Percentiles rank a stretch among this genome's conserved stretches.
phyloP scores from a whole-genome alignment of 2,113 vertebrate species.

The Austrofundulus limnaeus region DNA sequence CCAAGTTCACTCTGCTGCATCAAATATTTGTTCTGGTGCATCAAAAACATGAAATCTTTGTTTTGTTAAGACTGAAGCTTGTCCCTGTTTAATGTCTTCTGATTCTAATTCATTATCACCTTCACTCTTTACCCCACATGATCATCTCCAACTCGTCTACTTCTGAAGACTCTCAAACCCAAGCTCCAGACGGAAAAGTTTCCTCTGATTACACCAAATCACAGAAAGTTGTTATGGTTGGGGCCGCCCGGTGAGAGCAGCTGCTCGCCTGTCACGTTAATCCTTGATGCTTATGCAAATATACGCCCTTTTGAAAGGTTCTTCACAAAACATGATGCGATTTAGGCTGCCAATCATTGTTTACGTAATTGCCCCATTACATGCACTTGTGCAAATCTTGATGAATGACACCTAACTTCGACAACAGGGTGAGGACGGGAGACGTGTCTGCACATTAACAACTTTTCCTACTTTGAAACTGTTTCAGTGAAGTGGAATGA shows the following conservation, averaged over 20 bases:
- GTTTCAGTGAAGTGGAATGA: conserved; percentile 13
- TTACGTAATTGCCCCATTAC: conserved; percentile 65
- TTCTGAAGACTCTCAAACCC: conserved; percentile 44
- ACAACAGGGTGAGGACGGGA: conserved; percentile 25
- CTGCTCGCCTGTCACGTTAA: conserved; percentile 73
- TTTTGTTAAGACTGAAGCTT: too few species aligned
- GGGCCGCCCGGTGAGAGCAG: conserved; percentile 73
- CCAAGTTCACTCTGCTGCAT: too few species aligned
- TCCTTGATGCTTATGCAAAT: conserved; percentile 81
- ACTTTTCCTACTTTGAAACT: conserved; percentile 37
- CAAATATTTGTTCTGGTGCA: too few species aligned
- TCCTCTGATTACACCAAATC: conserved; percentile 79
- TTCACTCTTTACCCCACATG: neutral
- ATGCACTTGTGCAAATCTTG: conserved; percentile 50
- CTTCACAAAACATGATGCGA: conserved; percentile 71
- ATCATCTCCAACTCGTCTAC: conserved; percentile 1
- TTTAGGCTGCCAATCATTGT: conserved; percentile 80
- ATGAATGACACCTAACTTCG: conserved; percentile 61
- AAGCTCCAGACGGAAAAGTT: conserved; percentile 67
- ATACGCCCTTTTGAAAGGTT: conserved; percentile 76
- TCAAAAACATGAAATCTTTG: too few species aligned
- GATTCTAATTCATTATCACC: too few species aligned
- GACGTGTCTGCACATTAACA: conserved; percentile 14
- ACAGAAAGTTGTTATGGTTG: conserved; percentile 67
- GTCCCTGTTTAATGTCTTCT: too few species aligned